phyloP scores from a whole-genome alignment of 2,113 vertebrate genomes.

The Condylura cristata region DNA sequence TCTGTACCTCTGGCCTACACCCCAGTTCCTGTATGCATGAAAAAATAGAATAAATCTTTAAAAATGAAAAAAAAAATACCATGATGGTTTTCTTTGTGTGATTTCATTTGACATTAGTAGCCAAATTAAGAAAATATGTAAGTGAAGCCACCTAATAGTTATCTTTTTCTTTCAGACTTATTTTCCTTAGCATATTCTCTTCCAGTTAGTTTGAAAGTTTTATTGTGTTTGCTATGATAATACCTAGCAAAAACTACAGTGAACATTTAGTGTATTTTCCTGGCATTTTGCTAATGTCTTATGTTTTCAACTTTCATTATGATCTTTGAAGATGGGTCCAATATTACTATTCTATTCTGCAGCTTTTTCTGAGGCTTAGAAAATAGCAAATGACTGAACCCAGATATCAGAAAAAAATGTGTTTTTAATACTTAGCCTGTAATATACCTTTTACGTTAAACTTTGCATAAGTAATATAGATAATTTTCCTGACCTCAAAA shows the following conservation, averaged over 20 bases:
- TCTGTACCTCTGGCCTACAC: no score
- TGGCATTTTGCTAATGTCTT: background rate
- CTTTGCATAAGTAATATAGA: background rate
- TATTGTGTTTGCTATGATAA: background rate
- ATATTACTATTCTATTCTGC: background rate
- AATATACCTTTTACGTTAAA: background rate
- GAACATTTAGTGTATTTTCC: background rate
- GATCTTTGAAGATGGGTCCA: background rate
- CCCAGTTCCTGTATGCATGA: no score
- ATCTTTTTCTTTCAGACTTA: no score
- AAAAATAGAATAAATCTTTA: no score
- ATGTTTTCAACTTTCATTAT: background rate
- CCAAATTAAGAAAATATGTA: background rate
- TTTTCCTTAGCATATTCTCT: no score
- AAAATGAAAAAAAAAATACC: no score
- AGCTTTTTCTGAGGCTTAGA: background rate
- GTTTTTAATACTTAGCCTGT: background rate
- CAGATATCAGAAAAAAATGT: background rate
- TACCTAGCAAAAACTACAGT: background rate
- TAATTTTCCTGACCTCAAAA: background rate
- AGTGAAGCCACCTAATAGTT: no score
- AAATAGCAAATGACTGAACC: background rate
- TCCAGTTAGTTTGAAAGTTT: background rate
- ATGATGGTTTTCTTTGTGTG: background rate
- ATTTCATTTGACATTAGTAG: background rate